A percentile compares a stretch with the other conserved stretches of the same genome.
These are phyloP conservation scores for Acanthosepion pharaonis DNA, from an alignment of 2,888 invertebrate genomes.

Conservation along the genomic window DNA sequence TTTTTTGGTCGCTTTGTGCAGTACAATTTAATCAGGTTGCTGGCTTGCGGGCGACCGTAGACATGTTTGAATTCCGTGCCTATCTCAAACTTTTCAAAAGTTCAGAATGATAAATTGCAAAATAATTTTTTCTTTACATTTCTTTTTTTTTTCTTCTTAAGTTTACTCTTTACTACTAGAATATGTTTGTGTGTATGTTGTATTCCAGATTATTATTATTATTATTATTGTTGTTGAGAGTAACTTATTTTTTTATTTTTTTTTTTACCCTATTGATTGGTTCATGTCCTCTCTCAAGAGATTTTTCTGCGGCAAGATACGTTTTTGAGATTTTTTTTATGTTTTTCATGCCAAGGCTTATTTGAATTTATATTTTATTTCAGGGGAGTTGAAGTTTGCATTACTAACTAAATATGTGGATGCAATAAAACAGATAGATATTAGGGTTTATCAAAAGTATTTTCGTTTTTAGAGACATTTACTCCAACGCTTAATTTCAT, in stretches of 20 bases:
- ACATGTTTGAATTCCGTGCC: slow-evolving; percentile 33
- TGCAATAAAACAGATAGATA: no score
- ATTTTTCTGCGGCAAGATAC: neutral
- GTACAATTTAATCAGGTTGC: neutral
- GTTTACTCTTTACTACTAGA: neutral
- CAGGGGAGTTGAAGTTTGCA: neutral
- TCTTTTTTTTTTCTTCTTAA: neutral
- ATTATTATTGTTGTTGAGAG: neutral
- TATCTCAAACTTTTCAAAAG: slow-evolving; percentile 7
- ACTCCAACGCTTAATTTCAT: no score
- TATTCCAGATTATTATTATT: neutral
- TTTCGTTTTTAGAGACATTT: no score
- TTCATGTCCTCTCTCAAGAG: neutral
- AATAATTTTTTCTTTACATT: neutral
- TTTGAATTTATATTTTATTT: neutral
- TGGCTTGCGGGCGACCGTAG: neutral
- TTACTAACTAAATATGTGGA: neutral
- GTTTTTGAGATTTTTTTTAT: neutral
- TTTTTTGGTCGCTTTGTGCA: neutral
- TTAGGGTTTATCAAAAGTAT: no score
- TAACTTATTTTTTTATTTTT: neutral
- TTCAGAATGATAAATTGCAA: slow-evolving; percentile 7
- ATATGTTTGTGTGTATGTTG: neutral
- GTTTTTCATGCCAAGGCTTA: neutral
- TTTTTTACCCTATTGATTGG: slow-evolving; percentile 1